Base-by-base conservation (phyloP, 2,797 vertebrate genomes). In the Ctenopoma kingsleyae region DNA sequence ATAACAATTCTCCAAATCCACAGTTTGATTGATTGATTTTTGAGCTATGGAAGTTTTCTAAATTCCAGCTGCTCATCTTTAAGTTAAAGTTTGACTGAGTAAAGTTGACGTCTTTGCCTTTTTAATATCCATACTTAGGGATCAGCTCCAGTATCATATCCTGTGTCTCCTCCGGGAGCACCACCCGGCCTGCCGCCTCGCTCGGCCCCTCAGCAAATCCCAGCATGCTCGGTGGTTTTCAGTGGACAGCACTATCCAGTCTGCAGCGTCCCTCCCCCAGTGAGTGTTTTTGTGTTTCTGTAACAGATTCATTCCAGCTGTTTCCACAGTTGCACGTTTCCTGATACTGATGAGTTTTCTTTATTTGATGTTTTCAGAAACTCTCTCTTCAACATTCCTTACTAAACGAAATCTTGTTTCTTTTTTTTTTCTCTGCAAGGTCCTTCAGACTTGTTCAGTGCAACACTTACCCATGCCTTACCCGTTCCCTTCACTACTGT, bases 381-480 rank as follows among this genome's bases (percentile, higher is more conserved):
- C 19, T 9, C 2, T 20, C 17, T 63, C 61, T 61, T 15, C 13
- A 49, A 43, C 8, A 17, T 52, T 8, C 2, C 23, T 25, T 19
- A 17, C 22, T 15, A 3, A 67, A 60, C 27, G 0, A 48, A 54
- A 44, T 36, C 1, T 55, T 25, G 1, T 22, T 9, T 25, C 5
- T 85, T 65, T 56, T 17, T 72, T 2, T 2, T 1, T 4, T 71
- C 76, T 60, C 23, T 36, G 12, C 51, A 64, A 99, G 98, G 96
- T 99, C 94, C 94, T 99, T 85, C 97, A 97, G 79, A 96, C 97
- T 0, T 99, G 98, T 88, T 99, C 98, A 43, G 97, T 99, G 81
- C 98, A 99, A 90, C 98, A 99, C 89, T 92, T 99, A 74, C 98
- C 98, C 20, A 96, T 99, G 85, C 96, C 97, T 57, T 99, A 99